Evolutionary conservation across 1,140 invertebrate genomes (phyloP).

Genomic region (Carposina sasakii): DNA sequence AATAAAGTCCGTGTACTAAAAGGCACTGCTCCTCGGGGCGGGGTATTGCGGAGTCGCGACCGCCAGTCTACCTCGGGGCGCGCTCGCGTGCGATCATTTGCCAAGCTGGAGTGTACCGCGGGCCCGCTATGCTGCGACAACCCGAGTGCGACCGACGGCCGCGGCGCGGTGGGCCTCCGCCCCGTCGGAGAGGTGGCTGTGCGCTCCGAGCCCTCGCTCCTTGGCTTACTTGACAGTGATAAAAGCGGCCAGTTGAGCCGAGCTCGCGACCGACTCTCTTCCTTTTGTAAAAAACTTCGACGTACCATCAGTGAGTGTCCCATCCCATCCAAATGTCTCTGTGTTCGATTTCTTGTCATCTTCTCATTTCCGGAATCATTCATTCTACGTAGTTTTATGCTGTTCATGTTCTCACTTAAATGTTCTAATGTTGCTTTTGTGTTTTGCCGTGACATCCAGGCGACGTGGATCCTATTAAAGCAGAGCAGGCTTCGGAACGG

Average conservation of each 20-base stretch:
- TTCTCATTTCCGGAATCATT: slow-evolving; percentile 4
- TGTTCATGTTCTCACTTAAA: slow-evolving; percentile 39
- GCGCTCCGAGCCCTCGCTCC: slow-evolving; percentile 57
- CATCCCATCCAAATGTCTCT: slow-evolving; percentile 12
- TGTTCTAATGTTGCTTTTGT: slow-evolving; percentile 70
- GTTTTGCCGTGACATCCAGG: slow-evolving; percentile 59
- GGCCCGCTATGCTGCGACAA: slow-evolving; percentile 62
- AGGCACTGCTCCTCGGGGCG: slow-evolving; percentile 17
- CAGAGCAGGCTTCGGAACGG: slow-evolving; percentile 64
- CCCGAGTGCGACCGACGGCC: slow-evolving; percentile 45
- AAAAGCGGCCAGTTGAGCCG: slow-evolving; percentile 57
- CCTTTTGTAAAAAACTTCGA: slow-evolving; percentile 66
- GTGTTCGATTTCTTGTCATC: no score
- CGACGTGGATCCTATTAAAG: slow-evolving; percentile 69
- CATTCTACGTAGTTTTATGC: slow-evolving; percentile 2
- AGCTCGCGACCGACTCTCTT: slow-evolving; percentile 56
- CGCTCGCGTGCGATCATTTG: slow-evolving; percentile 58
- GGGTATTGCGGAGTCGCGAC: slow-evolving; percentile 33
- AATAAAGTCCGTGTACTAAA: background rate
- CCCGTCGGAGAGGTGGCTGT: slow-evolving; percentile 49
- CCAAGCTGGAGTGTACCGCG: slow-evolving; percentile 59
- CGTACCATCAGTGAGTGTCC: slow-evolving; percentile 65
- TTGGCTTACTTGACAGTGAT: slow-evolving; percentile 54
- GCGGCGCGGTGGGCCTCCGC: slow-evolving; percentile 42
- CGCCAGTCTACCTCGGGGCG: slow-evolving; percentile 57